Conservation (phyloP, 2,797 vertebrate genomes). For the Kryptolebias ocellatus region DNA sequence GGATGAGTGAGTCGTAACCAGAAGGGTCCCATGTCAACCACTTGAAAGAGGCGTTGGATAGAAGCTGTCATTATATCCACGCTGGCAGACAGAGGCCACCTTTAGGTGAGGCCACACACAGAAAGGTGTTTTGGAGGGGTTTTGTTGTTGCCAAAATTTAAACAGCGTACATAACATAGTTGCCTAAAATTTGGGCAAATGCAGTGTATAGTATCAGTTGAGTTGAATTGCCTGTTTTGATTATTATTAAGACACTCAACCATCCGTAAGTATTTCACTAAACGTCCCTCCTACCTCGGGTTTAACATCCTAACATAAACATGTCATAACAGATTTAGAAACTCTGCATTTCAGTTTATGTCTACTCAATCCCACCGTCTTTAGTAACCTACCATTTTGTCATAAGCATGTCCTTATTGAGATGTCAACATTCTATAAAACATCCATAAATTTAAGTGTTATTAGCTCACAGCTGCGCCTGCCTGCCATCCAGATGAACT, state of each 20-base stretch:
- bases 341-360: constrained; percentile 41
- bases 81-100: constrained; percentile 40
- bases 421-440: constrained; percentile 57
- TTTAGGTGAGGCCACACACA: constrained; percentile 70
- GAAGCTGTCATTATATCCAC: constrained; percentile 75
- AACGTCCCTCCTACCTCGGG: constrained; percentile 14
- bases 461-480: constrained; percentile 56
- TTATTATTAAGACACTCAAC: constrained; percentile 27
- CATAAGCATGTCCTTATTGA: constrained; percentile 39
- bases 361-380: constrained; percentile 28
- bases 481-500: constrained; percentile 53
- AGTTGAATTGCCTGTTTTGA: constrained; percentile 24
- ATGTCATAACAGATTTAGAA: constrained; percentile 61
- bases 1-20: constrained; percentile 59
- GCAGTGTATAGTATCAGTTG: constrained; percentile 6
- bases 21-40: constrained; percentile 62
- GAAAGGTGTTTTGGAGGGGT: neutral
- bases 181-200: constrained; percentile 23
- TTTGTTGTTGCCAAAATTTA: constrained; percentile 37
- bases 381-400: constrained; percentile 59
- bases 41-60: constrained; percentile 66
- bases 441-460: constrained; percentile 65
- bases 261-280: constrained; percentile 17
- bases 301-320: constrained; percentile 60
- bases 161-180: constrained; percentile 6